These are phyloP conservation scores for Momotus momota DNA, from an alignment of 2,797 vertebrate species.

Conservation along the genomic window DNA sequence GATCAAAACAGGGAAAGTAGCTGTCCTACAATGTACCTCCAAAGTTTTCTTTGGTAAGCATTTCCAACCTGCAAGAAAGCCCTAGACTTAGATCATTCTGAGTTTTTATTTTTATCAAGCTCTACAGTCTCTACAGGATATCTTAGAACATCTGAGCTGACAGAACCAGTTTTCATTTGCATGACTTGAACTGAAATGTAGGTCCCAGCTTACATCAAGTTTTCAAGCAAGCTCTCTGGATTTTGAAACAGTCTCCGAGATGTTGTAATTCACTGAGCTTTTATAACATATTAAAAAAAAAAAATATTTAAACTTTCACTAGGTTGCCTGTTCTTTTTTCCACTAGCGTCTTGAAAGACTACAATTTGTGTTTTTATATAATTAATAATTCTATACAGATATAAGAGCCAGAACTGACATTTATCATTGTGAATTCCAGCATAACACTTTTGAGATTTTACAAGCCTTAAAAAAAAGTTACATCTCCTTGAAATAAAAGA, in stretches of 20 bases:
- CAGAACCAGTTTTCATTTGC: constrained; percentile 6
- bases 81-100: background rate
- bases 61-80: background rate
- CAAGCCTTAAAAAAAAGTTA: background rate
- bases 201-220: constrained; percentile 38
- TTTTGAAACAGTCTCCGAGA: constrained; percentile 13
- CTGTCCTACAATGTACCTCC: background rate
- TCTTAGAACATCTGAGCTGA: constrained; percentile 33
- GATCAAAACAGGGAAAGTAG: background rate
- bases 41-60: background rate
- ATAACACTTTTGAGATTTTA: background rate
- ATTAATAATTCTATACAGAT: background rate
- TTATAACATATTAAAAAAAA: background rate
- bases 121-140: background rate
- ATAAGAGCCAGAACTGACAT: background rate
- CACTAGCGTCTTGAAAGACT: background rate
- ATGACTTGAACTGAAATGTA: constrained; percentile 35
- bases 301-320: background rate
- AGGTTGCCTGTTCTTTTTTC: background rate
- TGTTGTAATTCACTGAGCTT: background rate
- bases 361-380: background rate
- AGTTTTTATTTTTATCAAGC: background rate
- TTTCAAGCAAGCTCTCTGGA: background rate
- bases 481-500: background rate
- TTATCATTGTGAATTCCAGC: background rate